Evolutionary conservation across 2,113 vertebrate species (phyloP), one percentile per base, ranked within the genome.

Genomic region (Pteropus alecto): DNA sequence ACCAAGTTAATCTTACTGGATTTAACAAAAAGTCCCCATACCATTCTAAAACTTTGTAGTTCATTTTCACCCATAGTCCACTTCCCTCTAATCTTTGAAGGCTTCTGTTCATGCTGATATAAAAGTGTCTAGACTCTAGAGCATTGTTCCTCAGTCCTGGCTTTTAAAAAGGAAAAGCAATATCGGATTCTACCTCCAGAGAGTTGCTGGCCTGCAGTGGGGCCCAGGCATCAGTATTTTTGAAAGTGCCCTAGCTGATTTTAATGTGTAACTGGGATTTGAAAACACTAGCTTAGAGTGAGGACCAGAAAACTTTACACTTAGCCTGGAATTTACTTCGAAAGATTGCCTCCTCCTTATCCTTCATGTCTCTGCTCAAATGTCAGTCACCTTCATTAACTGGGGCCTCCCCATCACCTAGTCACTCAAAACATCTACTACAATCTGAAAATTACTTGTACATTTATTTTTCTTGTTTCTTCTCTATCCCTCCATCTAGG

Each of bases 1-100:
- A 93, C 63, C 33, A 41, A 94, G 76, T 95, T 95, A 93, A 96
- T 96, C 85, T 73, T 77, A 38, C 35, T 74, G 91, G 78, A 95
- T 89, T 82, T 63, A 84, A 92, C 95, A 22, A 84, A 84, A 73
- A 78, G 70, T 8, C 16, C 30, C 76, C 51, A 76, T 41, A 58
- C 33, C 56, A 76, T 51, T 65, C 84, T 95, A 73, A 90, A 95
- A 85, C 77, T 90, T 82, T 77, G 67, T 63, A 90, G 60, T 78
- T 94, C 48, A 51, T 41, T 93, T 91, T 78, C 26, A 96, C 63
- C 87, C 73, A 48, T 24, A 93, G 85, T 74, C 7, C 33, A 43
- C 16, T 89, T 95, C 21, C 33, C 35, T 87, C 41, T 92, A 7
- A 70, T 94, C 87, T 96, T 76, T 67, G 35, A 92, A 63, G 46